Evolutionary conservation across 2,797 vertebrate genomes (phyloP).

Genomic region (Enteromius afrohamiltoni): DNA sequence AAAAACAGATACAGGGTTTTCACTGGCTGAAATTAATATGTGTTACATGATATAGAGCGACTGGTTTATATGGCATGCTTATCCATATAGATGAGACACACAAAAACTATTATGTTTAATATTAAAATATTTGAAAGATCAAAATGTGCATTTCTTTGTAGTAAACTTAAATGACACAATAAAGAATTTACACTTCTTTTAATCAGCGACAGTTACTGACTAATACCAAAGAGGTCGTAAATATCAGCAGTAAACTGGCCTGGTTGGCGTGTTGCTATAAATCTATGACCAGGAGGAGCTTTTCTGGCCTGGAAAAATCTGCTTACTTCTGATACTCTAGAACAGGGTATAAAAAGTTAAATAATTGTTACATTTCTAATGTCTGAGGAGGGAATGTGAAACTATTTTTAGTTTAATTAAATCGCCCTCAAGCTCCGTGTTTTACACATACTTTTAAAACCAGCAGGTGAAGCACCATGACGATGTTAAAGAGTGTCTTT

Average conservation of each 20-base stretch:
- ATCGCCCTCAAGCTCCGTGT: neutral
- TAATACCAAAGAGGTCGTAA: neutral
- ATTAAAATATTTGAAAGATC: neutral
- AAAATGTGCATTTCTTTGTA: neutral
- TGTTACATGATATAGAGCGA: neutral
- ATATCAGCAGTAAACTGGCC: neutral
- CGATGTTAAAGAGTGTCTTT: conserved; percentile 22
- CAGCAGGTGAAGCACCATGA: conserved; percentile 20
- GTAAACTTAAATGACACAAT: neutral
- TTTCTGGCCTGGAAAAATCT: neutral
- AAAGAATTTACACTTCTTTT: neutral
- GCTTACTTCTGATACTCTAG: neutral
- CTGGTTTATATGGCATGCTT: neutral
- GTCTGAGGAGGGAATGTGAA: neutral
- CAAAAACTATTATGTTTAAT: neutral
- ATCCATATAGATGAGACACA: neutral
- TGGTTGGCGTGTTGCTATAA: neutral
- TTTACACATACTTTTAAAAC: neutral
- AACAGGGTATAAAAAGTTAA: too few species aligned
- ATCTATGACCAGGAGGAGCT: neutral
- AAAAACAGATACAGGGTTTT: neutral
- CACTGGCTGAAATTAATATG: neutral
- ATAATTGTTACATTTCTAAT: neutral
- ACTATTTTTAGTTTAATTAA: neutral
- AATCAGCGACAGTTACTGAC: neutral